Evolutionary conservation across 1,140 invertebrate species (phyloP).

Genomic region (Neodiprion virginianus): DNA sequence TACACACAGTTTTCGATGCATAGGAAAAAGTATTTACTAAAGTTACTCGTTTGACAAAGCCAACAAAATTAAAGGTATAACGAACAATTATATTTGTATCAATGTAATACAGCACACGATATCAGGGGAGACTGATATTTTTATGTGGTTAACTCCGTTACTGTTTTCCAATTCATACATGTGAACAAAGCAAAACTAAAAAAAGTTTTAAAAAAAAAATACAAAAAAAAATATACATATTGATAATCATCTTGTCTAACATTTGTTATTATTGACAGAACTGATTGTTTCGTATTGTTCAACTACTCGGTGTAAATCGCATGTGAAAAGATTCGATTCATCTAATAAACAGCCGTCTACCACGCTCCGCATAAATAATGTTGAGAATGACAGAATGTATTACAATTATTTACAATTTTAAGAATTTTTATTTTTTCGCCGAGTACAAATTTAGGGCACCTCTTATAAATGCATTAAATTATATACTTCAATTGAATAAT

Average conservation of each 20-base stretch:
- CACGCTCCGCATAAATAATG: neutral
- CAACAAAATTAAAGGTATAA: neutral
- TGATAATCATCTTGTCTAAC: neutral
- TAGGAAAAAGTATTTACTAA: neutral
- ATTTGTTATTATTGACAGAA: neutral
- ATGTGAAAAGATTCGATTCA: neutral
- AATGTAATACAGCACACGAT: neutral
- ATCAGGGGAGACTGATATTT: neutral
- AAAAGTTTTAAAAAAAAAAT: neutral
- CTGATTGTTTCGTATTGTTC: neutral
- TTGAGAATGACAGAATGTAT: neutral
- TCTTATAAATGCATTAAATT: neutral
- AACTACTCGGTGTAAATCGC: neutral
- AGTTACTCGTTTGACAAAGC: neutral
- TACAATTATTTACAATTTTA: neutral
- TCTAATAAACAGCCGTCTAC: neutral
- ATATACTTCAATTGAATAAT: neutral
- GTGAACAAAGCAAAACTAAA: neutral
- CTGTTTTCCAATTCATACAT: slow-evolving; percentile 6
- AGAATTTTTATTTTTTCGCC: slow-evolving; percentile 2
- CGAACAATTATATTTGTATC: neutral
- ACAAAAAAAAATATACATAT: neutral
- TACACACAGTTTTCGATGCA: neutral
- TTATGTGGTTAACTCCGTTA: neutral
- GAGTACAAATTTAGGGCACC: slow-evolving; percentile 4